Base-by-base conservation (phyloP, 2,113 vertebrate species). In the Apteryx mantelli region DNA sequence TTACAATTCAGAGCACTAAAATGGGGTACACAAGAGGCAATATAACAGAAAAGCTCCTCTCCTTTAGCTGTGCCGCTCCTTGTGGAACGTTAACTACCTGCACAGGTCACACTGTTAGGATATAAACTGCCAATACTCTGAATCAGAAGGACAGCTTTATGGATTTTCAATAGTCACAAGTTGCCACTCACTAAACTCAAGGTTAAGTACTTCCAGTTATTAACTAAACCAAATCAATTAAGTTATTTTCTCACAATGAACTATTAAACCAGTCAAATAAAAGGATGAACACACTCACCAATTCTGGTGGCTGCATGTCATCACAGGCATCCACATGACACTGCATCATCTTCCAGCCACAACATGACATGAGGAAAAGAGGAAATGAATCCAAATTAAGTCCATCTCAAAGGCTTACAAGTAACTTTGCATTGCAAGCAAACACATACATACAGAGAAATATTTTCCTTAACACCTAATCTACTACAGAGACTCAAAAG, bases 271-370 rank as follows among this genome's bases (percentile, higher is more conserved):
- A 30, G 14, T 42, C 48, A 58, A 63, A 68, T 38, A 44, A 50
- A 44, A 32, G 5, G 8, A 0, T 48, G 36, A 55, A 65, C 36
- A 50, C 11, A 97, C 97, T 97, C 50, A 98, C 97, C 97, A 98
- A 0, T 63, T 98, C 97, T 46, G 97, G 97, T 13, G 97, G 96
- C 48, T 98, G 97, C 95, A 98, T 98, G 79, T 98, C 97, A 16
- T 98, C 97, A 92, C 97, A 98, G 74, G 97, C 97, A 84, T 97
- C 97, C 34, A 98, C 97, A 3, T 98, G 97, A 79, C 97, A 98
- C 40, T 98, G 97, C 96, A 98, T 98, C 97, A 98, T 98, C 97
- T 98, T 93, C 56, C 84, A 92, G 50, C 44, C 2, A 14, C 19
- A 60, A 94, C 5, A 2, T 2, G 52, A 58, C 1, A 70, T 5